A percentile compares a stretch with the other conserved stretches of the same genome.
Evolutionary conservation across 2,113 vertebrate genomes (phyloP).

Genomic region (Terrapene triunguis): DNA sequence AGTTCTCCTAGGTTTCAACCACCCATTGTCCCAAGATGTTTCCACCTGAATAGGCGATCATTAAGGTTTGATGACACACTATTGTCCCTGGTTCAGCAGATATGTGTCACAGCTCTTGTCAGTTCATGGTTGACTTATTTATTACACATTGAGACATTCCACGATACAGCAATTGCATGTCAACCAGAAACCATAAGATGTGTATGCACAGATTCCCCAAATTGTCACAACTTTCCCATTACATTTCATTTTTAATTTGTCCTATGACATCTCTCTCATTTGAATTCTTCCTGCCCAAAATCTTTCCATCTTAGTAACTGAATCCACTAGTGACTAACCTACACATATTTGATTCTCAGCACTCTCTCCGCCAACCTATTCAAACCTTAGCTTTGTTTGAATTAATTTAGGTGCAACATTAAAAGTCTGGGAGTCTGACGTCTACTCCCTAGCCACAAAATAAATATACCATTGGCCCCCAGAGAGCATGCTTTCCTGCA

Average conservation of each 20-base stretch:
- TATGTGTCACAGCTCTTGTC: not conserved
- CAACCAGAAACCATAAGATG: not conserved
- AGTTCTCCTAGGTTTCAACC: not conserved
- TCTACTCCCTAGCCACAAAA: not conserved
- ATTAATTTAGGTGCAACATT: not conserved
- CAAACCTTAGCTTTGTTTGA: not conserved
- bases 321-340: not conserved
- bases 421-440: not conserved
- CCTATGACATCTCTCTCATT: conserved; percentile 3
- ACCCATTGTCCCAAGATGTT: not conserved
- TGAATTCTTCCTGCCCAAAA: conserved; percentile 1
- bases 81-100: not conserved
- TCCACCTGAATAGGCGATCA: not conserved
- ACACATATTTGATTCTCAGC: not conserved
- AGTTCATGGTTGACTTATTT: not conserved
- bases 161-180: not conserved
- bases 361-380: not conserved
- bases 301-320: conserved; percentile 23
- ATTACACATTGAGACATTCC: not conserved
- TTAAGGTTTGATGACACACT: not conserved
- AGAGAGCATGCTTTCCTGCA: not conserved
- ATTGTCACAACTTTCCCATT: not conserved
- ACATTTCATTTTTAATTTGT: not conserved
- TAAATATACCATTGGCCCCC: not conserved
- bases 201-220: too few species aligned